These are phyloP conservation scores for Caenorhabditis virilis DNA, from an alignment of 2,888 invertebrate species.

Conservation along the genomic window DNA sequence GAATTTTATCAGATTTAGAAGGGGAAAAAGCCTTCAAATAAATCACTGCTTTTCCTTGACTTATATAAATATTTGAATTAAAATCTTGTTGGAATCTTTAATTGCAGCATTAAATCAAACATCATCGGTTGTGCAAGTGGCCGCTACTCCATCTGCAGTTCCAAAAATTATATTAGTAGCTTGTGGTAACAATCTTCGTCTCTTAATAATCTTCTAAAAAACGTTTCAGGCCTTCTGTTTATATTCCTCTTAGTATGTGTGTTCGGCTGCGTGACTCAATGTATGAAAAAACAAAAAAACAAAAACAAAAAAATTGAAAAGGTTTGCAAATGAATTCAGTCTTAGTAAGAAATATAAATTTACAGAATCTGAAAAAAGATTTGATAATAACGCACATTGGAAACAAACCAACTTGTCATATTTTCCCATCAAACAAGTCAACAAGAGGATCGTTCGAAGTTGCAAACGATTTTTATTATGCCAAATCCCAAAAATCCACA, in stretches of 20 bases:
- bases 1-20: too few relatives aligned
- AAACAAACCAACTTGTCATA: constrained; percentile 42
- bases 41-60: too few relatives aligned
- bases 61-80: too few relatives aligned
- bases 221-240: constrained; percentile 14
- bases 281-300: constrained; percentile 20
- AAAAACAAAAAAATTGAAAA: constrained; percentile 21
- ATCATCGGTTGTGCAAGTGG: constrained; percentile 12
- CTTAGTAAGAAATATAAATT: too few relatives aligned
- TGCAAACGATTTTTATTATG: constrained; percentile 27
- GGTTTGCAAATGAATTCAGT: constrained; percentile 4
- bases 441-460: constrained; percentile 26
- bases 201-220: too few relatives aligned
- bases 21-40: too few relatives aligned
- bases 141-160: constrained; percentile 13
- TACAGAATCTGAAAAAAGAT: constrained; percentile 37
- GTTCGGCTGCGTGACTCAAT: constrained; percentile 23
- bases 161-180: constrained; percentile 18
- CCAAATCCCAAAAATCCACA: constrained; percentile 36
- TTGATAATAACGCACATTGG: constrained; percentile 48
- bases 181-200: constrained; percentile 6
- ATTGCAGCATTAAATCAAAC: constrained; percentile 21
- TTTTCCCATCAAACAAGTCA: constrained; percentile 33
- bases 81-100: background rate
- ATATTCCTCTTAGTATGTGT: constrained; percentile 18